A percentile compares a stretch with the other conserved stretches of the same genome.
These are phyloP conservation scores for Adelosebastes latens DNA, from an alignment of 2,797 vertebrate genomes.

Conservation along the genomic window DNA sequence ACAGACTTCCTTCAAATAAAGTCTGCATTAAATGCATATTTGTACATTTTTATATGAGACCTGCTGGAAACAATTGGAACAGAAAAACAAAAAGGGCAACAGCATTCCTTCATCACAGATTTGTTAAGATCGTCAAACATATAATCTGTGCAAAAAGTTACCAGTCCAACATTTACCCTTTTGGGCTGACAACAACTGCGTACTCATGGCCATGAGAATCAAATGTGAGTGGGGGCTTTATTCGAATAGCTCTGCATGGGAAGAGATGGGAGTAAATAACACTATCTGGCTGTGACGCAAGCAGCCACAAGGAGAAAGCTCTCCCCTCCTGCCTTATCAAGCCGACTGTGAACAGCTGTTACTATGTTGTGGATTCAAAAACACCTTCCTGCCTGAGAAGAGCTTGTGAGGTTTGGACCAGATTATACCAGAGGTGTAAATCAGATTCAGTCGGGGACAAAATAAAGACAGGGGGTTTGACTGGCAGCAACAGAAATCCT, in stretches of 20 bases:
- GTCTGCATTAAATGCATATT: not conserved
- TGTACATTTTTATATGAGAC: not conserved
- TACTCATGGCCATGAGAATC: constrained; percentile 52
- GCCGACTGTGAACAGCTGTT: constrained; percentile 33
- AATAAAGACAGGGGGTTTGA: not conserved
- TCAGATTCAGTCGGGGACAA: not conserved
- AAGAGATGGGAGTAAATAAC: constrained; percentile 45
- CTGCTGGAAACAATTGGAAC: not conserved
- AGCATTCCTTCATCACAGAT: not conserved
- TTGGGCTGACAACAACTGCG: not conserved
- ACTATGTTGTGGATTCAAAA: constrained; percentile 46
- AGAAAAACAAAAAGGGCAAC: not conserved
- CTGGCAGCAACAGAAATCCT: not conserved
- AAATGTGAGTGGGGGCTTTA: constrained; percentile 10
- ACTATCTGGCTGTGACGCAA: constrained; percentile 67
- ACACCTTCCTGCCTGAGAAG: not conserved
- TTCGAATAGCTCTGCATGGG: constrained; percentile 11
- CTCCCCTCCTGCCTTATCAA: constrained; percentile 44
- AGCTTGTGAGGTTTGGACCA: not conserved
- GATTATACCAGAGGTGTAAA: not conserved
- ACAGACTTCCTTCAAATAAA: not conserved
- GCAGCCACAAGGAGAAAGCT: constrained; percentile 31
- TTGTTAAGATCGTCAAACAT: not conserved
- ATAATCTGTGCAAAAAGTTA: constrained; percentile 12
- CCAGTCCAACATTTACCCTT: not conserved